Percentiles rank a stretch among this genome's conserved stretches.
Conservation (phyloP, 2,797 vertebrate genomes). For the Melanotaenia nigrans region DNA sequence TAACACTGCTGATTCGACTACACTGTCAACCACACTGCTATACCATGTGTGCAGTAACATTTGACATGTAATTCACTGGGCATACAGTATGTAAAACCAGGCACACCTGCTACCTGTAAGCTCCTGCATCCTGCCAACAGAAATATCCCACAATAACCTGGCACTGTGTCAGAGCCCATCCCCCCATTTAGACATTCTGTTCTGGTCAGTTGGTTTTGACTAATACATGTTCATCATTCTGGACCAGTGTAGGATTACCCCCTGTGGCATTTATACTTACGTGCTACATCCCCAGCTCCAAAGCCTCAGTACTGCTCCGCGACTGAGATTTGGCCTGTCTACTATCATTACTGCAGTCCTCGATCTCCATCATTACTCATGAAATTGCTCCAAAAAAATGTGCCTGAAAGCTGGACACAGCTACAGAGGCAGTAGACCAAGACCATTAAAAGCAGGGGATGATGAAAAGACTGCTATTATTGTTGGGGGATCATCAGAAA, state of each 20-base stretch:
- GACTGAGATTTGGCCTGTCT: conserved; percentile 70
- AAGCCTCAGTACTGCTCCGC: conserved; percentile 38
- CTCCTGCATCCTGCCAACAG: conserved; percentile 34
- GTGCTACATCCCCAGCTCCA: conserved; percentile 43
- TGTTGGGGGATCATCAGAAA: conserved; percentile 27
- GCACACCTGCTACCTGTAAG: conserved; percentile 62
- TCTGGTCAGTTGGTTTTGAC: conserved; percentile 68
- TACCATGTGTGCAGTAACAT: conserved; percentile 24
- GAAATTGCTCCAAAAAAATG: conserved; percentile 56
- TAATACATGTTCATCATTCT: conserved; percentile 77
- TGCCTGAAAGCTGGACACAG: conserved; percentile 32
- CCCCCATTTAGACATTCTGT: conserved; percentile 28
- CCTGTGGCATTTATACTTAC: conserved; percentile 63
- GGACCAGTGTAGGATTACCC: conserved; percentile 73
- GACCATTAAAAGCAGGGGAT: conserved; percentile 35
- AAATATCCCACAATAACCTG: conserved; percentile 32
- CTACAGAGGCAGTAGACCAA: conserved; percentile 25
- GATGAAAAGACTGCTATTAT: conserved; percentile 36
- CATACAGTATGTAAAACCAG: conserved; percentile 13
- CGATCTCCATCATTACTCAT: conserved; percentile 66
- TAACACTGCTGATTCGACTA: conserved; percentile 40
- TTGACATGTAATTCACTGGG: conserved; percentile 27
- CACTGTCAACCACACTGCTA: conserved; percentile 22
- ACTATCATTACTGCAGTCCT: conserved; percentile 68
- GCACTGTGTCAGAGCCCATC: conserved; percentile 44